Percentiles rank a stretch among this genome's conserved stretches.
These are phyloP conservation scores for Seriola quinqueradiata DNA, from an alignment of 2,113 vertebrate genomes.

Conservation along the genomic window DNA sequence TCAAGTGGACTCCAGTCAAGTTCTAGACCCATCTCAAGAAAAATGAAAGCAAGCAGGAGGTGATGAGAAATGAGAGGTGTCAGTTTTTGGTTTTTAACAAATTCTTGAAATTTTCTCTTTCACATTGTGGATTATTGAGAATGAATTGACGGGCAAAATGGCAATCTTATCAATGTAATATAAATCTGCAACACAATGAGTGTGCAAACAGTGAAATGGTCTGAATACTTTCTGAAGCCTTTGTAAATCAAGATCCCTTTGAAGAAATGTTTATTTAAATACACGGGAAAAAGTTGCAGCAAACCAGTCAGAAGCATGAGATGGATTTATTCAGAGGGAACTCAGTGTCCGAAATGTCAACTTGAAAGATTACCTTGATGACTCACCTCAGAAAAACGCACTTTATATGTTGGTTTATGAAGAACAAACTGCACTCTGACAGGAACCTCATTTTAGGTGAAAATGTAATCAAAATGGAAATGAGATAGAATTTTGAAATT, in stretches of 20 bases:
- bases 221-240: not conserved
- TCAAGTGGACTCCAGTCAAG: no score
- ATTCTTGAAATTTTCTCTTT: not conserved
- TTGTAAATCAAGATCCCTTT: not conserved
- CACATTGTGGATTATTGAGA: not conserved
- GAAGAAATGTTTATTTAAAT: not conserved
- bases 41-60: no score
- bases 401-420: not conserved
- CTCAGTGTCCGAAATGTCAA: slow-evolving; percentile 10
- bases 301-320: not conserved
- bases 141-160: no score
- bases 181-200: not conserved
- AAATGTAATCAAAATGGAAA: slow-evolving; percentile 1
- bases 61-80: no score
- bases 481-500: not conserved
- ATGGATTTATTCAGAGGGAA: slow-evolving; percentile 3
- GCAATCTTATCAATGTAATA: no score
- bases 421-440: not conserved
- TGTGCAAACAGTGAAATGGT: not conserved
- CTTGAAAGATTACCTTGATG: not conserved
- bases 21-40: no score
- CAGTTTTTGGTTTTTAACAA: no score
- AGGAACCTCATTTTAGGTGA: not conserved
- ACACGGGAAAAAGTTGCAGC: not conserved
- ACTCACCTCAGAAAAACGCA: not conserved